Evolutionary conservation across 2,888 invertebrate species (phyloP).

Genomic region (Polietes domitor): DNA sequence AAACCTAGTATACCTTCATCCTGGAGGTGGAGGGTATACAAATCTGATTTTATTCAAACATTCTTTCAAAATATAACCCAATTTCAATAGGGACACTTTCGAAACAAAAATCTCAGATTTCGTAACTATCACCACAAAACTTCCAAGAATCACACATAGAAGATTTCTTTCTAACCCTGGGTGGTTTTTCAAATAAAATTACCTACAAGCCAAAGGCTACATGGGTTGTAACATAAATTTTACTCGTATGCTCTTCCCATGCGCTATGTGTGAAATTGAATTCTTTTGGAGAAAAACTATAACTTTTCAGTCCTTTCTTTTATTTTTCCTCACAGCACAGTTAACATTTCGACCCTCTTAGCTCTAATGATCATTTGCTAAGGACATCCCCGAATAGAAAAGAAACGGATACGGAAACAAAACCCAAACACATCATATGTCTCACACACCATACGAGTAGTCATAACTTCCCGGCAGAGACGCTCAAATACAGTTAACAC

Average conservation of each 20-base stretch:
- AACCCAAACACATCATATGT: slow-evolving; percentile 3
- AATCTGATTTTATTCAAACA: no score
- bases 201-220: background rate
- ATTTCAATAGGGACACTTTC: background rate
- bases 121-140: background rate
- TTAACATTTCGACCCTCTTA: slow-evolving; percentile 35
- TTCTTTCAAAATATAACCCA: no score
- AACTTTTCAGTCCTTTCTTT: slow-evolving; percentile 7
- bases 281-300: slow-evolving; percentile 32
- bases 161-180: background rate
- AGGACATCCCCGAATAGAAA: background rate
- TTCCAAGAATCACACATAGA: background rate
- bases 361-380: background rate
- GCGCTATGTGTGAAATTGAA: slow-evolving; percentile 31
- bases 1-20: no score
- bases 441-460: background rate
- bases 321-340: background rate
- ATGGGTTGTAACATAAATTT: slow-evolving; percentile 18
- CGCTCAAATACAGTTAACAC: slow-evolving; percentile 38
- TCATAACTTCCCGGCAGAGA: slow-evolving; percentile 17
- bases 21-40: no score
- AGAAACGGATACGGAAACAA: background rate
- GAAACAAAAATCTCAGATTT: slow-evolving; percentile 21
- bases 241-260: background rate
- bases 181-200: slow-evolving; percentile 23